phyloP scores from a whole-genome alignment of 2,113 vertebrate genomes.

The Microtus ochrogaster region DNA sequence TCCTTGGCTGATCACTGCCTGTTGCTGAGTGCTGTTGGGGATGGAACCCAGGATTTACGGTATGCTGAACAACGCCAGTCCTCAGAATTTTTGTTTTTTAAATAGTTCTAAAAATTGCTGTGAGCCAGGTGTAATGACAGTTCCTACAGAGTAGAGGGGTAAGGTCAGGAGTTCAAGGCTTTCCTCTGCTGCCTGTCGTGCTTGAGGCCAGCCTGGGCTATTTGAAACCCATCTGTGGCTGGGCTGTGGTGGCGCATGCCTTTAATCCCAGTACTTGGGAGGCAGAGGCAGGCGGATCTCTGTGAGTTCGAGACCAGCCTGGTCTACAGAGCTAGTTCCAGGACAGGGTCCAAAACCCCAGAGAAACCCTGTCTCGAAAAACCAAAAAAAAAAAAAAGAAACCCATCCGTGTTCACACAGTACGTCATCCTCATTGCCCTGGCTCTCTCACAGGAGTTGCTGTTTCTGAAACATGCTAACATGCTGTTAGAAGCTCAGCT shows the following conservation, averaged over 20 bases:
- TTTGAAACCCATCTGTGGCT: not conserved
- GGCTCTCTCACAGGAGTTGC: not conserved
- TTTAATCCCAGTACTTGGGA: no score
- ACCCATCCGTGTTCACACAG: not conserved
- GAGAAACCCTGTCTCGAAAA: no score
- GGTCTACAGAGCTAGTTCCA: no score
- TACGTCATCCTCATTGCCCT: not conserved
- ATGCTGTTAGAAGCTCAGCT: not conserved
- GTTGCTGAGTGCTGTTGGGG: not conserved
- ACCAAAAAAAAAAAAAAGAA: not conserved
- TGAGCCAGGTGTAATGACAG: not conserved
- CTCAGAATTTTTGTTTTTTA: not conserved
- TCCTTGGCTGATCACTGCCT: not conserved
- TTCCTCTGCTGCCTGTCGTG: not conserved
- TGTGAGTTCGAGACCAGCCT: no score
- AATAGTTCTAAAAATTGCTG: not conserved
- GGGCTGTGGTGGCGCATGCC: no score
- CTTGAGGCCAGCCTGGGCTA: not conserved
- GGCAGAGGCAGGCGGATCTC: no score
- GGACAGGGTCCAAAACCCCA: no score
- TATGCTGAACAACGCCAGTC: not conserved
- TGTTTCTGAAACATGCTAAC: conserved; percentile 13
- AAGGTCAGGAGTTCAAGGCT: not conserved
- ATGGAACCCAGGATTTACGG: not conserved
- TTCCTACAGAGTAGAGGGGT: no score